phyloP scores from a whole-genome alignment of 2,888 invertebrate species.

The Agrochola lychnidis region DNA sequence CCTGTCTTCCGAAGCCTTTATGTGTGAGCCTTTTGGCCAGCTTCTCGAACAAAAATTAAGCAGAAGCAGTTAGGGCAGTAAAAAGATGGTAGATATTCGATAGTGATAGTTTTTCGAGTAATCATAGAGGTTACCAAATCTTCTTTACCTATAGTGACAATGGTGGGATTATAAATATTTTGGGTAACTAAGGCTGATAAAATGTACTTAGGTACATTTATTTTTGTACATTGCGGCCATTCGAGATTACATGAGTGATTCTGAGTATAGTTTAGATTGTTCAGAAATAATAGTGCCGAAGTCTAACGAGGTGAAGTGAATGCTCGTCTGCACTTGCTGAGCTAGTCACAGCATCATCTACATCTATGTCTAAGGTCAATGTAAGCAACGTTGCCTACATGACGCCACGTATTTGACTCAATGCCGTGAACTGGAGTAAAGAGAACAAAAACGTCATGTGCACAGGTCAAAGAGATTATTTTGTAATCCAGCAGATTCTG shows the following conservation, averaged over 20 bases:
- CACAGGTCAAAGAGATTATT: constrained; percentile 6
- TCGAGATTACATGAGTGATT: neutral
- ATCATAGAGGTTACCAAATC: too few relatives aligned
- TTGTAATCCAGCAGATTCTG: too few relatives aligned
- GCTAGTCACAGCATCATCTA: neutral
- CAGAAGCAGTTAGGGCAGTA: too few relatives aligned
- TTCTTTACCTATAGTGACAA: too few relatives aligned
- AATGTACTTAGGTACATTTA: neutral
- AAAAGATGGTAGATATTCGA: too few relatives aligned
- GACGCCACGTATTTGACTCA: constrained; percentile 16
- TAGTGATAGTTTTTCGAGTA: too few relatives aligned
- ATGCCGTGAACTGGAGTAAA: constrained; percentile 19
- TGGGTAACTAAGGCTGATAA: neutral
- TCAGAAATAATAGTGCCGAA: constrained; percentile 21
- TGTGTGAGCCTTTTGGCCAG: neutral
- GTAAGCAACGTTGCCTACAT: neutral
- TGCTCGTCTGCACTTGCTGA: neutral
- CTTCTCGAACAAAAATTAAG: neutral
- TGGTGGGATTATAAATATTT: neutral
- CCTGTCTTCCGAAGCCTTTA: neutral
- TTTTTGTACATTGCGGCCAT: neutral
- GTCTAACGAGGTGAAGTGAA: neutral
- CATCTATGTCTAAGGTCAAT: neutral
- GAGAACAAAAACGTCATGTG: constrained; percentile 32
- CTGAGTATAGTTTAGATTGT: constrained; percentile 14